Base-by-base conservation (phyloP, 1,140 invertebrate species). In the Papilio aristodemus region DNA sequence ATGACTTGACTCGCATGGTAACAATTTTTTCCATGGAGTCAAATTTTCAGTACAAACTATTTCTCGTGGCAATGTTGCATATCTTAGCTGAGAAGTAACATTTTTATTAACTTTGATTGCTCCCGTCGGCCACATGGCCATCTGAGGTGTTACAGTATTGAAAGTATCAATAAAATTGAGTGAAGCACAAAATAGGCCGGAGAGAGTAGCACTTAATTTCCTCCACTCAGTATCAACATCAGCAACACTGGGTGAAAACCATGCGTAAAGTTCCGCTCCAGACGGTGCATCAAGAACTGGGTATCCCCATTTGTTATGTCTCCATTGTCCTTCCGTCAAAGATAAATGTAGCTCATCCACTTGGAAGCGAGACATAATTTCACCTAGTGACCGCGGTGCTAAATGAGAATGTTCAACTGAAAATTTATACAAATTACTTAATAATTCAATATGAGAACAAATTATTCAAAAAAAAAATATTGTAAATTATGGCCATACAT, bases 31-130 rank as follows among this genome's bases (percentile, higher is more conserved):
- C 95, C 98, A 99, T 4, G 98, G 98, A 36, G 98, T 99, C 74
- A 99, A 93, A 93, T 99, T 99, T 93, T 99, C 98, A 17, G 98
- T 99, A 84, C 99, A 99, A 8, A 99, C 97, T 80, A 98, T 97
- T 94, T 99, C 99, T 71, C 96, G 93, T 0, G 98, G 97, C 68
- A 99, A 88, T 43, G 96, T 95, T 1, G 98, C 95, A 93, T 99
- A 99, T 73, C 96, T 92, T 43, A 97, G 86, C 75, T 92, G 92
- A 70, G 93, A 93, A 72, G 92, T 93, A 78, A 94, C 93, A 76
- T 87, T 82, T 73, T 92, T 86, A 38, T 92, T 85, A 60, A 88
- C 82, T 37, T 94, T 91, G 60, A 94, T 88, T 62, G 90, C 93
- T 59, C 97, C 96, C 50, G 92, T 92, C 10, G 97, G 98, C 73